Conservation (phyloP, 2,797 vertebrate genomes). For the Enteromius argenteus region DNA sequence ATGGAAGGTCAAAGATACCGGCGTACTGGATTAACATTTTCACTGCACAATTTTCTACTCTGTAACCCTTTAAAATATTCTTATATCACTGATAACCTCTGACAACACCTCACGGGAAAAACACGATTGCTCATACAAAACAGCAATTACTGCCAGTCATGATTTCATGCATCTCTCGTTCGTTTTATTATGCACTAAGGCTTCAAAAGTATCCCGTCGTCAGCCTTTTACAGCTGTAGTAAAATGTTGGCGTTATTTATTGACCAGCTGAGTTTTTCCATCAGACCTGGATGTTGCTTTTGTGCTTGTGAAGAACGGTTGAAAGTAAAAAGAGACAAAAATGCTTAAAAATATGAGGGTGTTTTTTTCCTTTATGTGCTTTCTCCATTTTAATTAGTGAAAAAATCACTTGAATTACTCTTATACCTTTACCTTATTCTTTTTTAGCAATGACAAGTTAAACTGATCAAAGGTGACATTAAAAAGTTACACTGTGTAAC, state of each 20-base stretch:
- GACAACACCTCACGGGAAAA: constrained; percentile 26
- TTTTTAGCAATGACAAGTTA: neutral
- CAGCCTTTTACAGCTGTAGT: constrained; percentile 70
- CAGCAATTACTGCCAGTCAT: constrained; percentile 71
- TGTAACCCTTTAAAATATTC: constrained; percentile 25
- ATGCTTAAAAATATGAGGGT: neutral
- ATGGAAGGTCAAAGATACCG: constrained; percentile 73
- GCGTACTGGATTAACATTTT: constrained; percentile 46
- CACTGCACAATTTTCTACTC: constrained; percentile 5
- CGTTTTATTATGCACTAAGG: constrained; percentile 70
- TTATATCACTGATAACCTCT: constrained; percentile 37
- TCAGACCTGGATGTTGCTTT: constrained; percentile 61
- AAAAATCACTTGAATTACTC: too few species aligned
- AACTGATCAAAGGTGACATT: neutral
- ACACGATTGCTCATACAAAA: constrained; percentile 41
- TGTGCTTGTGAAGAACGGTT: constrained; percentile 32
- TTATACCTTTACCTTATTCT: neutral
- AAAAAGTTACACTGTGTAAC: too few species aligned
- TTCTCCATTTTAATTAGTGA: neutral
- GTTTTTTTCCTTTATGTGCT: neutral
- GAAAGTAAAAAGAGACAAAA: neutral
- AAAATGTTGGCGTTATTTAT: constrained; percentile 75
- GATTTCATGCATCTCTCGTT: constrained; percentile 68
- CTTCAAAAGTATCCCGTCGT: constrained; percentile 72
- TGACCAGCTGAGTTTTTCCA: constrained; percentile 69